Base-by-base conservation (phyloP, 2,888 invertebrate genomes). In the Xiphydria camelus region DNA sequence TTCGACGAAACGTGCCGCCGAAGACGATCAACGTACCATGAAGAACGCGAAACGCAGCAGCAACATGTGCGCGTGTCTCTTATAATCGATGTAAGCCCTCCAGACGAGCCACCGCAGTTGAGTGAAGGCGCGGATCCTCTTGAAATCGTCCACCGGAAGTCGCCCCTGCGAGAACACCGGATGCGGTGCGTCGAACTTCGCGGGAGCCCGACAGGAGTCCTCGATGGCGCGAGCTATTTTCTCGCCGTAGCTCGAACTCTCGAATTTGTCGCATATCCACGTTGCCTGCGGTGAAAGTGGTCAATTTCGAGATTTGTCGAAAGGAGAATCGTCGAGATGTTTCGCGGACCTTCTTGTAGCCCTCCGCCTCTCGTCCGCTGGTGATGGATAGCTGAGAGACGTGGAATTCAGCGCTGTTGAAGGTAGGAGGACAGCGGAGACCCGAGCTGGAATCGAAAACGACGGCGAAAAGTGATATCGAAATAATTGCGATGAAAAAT, bases 391-490 rank as follows among this genome's bases (percentile, higher is more conserved):
- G 66, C 37, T 80, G 81, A 38, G 82, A 79, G 25, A 94, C 85
- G 72, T 88, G 91, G 74, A 88, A 91, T 69, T 94, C 94, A 0
- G 92, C 91, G 2, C 89, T 87, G 75, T 93, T 94, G 79, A 85
- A 93, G 18, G 88, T 87, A 14, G 80, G 66, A 0, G 93, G 93
- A 65, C 88, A 86, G 50, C 79, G 76, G 60, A 82, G 81, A 52
- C 83, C 83, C 43, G 88, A 70, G 40, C 88, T 89, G 67, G 31
- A 75, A 75, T 45, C 49, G 41, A 40, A 20, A 12, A 38, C 29
- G 39, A 43, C 29, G n/a, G 38, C 12, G 9, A n/a, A n/a, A n/a
- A n/a, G n/a, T n/a, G n/a, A n/a, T n/a, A n/a, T n/a, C n/a, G 3
- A 10, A 25, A n/a, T 3, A 12, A 4, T 12, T 9, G 25, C n/a